Evolutionary conservation across 2,888 invertebrate species (phyloP), one percentile per base, ranked within the genome.

Genomic region (Encarsia formosa): DNA sequence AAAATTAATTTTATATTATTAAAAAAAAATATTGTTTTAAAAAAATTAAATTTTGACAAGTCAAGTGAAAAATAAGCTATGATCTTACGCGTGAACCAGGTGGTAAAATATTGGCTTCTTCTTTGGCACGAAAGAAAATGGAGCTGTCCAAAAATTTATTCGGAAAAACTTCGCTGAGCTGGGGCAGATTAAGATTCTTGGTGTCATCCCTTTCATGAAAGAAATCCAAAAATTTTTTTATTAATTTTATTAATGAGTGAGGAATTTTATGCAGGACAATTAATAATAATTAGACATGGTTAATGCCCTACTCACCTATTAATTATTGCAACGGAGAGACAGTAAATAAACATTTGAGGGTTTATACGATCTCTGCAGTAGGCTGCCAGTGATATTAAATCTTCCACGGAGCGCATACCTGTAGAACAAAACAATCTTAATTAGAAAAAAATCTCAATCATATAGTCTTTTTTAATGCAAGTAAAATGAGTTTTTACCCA

Each of bases 81-180:
- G 29, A 29, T 9, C 8, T 29, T 29, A 29, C 29, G 8, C 13
- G 29, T 29, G 13, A 8, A 13, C 84, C 84, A 5, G 77, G 65
- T 0, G 79, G 77, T 2, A 83, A 81, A 2, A 87, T 77, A 29
- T 79, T 81, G 45, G 83, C 80, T 69, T 85, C 84, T 66, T 88
- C 86, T 13, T 86, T 78, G 0, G 86, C 88, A 45, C 80, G 77
- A 1, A 81, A 75, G 67, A 91, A 85, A 3, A 86, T 80, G 34
- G 83, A 81, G 9, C 87, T 82, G 63, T 89, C 88, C 64, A 91
- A 76, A 72, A 87, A 92, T 73, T 88, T 88, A 66, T 86, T 85
- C 0, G 92, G 93, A 71, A 92, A 90, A 0, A 84, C 78, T 70
- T 90, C 86, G 32, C 84, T 82, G 13, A 29, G 13, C 8, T 29